Evolutionary conservation across 2,888 invertebrate genomes (phyloP).

Genomic region (Ormyrus labotus): DNA sequence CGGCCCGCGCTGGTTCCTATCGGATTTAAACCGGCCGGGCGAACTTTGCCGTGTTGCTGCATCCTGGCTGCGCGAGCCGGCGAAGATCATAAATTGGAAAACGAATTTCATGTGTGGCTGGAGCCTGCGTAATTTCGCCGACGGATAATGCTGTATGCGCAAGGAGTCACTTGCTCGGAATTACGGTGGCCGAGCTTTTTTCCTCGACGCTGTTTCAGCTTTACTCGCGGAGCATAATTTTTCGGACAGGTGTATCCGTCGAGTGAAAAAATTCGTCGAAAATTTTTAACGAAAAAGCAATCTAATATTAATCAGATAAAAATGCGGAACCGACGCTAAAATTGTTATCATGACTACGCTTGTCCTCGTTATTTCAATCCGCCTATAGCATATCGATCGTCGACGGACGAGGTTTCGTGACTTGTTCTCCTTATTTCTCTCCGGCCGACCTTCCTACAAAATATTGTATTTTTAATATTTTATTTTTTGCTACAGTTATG

Average conservation of each 20-base stretch:
- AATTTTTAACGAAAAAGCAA: no score
- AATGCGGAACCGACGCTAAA: conserved; percentile 1
- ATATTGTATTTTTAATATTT: background rate
- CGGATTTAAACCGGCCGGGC: conserved; percentile 19
- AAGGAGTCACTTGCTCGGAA: no score
- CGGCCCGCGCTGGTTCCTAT: conserved; percentile 22
- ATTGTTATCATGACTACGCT: conserved; percentile 33
- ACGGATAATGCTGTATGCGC: no score
- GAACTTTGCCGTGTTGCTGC: conserved; percentile 10
- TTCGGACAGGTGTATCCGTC: no score
- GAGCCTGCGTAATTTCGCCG: no score
- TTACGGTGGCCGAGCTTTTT: no score
- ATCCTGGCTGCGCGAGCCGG: background rate
- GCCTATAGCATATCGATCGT: conserved; percentile 39
- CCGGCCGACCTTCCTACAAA: conserved; percentile 22
- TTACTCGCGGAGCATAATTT: no score
- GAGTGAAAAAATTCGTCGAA: no score
- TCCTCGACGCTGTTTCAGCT: no score
- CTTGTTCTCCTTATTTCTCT: conserved; percentile 41
- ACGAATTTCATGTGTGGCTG: no score
- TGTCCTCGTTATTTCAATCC: conserved; percentile 46
- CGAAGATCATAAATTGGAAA: background rate
- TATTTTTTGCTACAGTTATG: no score
- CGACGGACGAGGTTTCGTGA: conserved; percentile 33
- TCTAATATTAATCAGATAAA: background rate